A percentile compares a stretch with the other conserved stretches of the same genome.
These are phyloP conservation scores for Turritopsis dohrnii DNA, from an alignment of 30 jellyfish, hydroid and myxozoan genomes.

Conservation along the genomic window DNA sequence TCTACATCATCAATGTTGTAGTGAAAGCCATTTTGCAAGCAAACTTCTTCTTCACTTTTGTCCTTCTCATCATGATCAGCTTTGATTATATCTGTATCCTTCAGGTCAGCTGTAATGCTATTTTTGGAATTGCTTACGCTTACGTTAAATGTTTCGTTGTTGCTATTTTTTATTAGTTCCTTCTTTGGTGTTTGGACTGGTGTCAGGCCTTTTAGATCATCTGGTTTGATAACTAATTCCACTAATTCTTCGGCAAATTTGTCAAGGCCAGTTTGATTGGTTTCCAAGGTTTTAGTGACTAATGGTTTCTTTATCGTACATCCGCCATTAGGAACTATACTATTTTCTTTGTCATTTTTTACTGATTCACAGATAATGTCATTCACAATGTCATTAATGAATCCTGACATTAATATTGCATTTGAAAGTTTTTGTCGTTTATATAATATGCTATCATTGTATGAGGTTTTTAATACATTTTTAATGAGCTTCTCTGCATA, in stretches of 20 bases:
- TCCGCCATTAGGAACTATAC: background rate
- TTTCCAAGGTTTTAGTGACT: background rate
- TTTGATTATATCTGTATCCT: background rate
- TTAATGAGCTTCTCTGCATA: background rate
- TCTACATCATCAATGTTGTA: background rate
- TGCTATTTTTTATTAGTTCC: background rate
- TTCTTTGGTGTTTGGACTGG: background rate
- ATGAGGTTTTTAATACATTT: conserved; percentile 8
- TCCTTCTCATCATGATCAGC: background rate
- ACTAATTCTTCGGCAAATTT: conserved; percentile 6
- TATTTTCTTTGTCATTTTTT: background rate
- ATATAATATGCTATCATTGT: background rate
- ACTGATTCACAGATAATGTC: background rate
- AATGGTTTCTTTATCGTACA: background rate
- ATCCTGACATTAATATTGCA: background rate
- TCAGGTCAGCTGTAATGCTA: background rate
- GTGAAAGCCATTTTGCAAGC: background rate
- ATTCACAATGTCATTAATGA: background rate
- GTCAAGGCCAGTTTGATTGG: background rate
- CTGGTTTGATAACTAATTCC: background rate
- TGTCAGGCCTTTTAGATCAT: background rate
- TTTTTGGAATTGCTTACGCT: background rate
- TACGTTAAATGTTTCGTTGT: background rate
- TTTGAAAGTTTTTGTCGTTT: background rate
- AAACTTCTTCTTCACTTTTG: background rate